Evolutionary conservation across 2,113 vertebrate genomes (phyloP), one percentile per base, ranked within the genome.

Genomic region (Hemiprocne comata): DNA sequence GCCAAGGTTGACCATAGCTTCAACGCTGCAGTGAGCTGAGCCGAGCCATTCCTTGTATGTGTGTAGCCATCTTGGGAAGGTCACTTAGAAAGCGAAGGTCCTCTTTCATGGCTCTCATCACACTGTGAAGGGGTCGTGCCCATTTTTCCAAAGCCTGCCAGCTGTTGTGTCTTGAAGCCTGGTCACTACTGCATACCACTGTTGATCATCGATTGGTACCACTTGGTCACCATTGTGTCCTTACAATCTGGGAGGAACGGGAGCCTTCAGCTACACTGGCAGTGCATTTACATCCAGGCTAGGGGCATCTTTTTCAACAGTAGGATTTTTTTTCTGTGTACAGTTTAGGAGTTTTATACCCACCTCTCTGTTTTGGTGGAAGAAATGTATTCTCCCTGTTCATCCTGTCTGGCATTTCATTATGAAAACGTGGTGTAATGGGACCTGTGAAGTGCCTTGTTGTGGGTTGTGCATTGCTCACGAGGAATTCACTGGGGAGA

Each of bases 321-420:
- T 7, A 8, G 9, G 7, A 0, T 46, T 46, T 0, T 57, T 38
- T 88, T 69, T 78, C n/a, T 71, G 8, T 54, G 17, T 67, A 42
- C 18, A 65, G 8, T 74, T 60, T n/a, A n/a, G 71, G 65, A 38
- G 6, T 78, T 92, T 91, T 85, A 65, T 65, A 38, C 57, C 42
- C 24, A 15, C 88, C 78, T 93, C n/a, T 96, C 82, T 95, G 57
- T 92, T 95, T 95, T 26, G 55, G 66, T 83, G 83, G 94, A 97
- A 86, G 76, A 83, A 95, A 87, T 91, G 79, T 76, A 21, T 94
- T 96, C 85, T 84, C n/a, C 36, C 69, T 55, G 87, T 84, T 81
- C 25, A n/a, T 79, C 89, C 94, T 92, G 78, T 77, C 65, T 84
- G 88, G 87, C 33, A 10, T 89, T 92, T 92, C 70, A 40, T 61